These are phyloP conservation scores for Metacarcinus magister DNA, from an alignment of 2,888 invertebrate species.

Conservation along the genomic window DNA sequence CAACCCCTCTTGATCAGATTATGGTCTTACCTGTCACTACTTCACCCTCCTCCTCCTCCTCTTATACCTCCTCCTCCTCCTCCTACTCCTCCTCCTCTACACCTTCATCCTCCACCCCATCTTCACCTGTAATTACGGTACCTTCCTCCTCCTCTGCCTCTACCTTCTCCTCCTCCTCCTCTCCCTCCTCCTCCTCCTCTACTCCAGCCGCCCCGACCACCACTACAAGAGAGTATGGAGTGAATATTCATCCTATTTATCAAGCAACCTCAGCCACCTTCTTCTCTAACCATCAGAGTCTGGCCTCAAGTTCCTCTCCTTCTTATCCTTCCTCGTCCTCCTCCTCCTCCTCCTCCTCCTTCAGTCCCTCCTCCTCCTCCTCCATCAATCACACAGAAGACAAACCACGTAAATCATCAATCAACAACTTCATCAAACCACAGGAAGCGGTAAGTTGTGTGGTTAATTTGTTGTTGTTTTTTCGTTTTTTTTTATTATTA, in stretches of 20 bases:
- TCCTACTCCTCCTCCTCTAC: background rate
- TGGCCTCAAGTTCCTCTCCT: background rate
- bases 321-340: background rate
- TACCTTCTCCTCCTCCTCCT: background rate
- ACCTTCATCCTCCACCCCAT: background rate
- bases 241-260: conserved; percentile 68
- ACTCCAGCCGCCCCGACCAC: conserved; percentile 37
- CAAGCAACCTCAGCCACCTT: conserved; percentile 47
- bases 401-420: background rate
- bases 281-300: background rate
- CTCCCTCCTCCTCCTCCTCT: background rate
- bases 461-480: background rate
- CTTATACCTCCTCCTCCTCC: background rate
- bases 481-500: background rate
- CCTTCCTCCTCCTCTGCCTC: background rate
- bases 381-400: background rate
- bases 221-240: conserved; percentile 8
- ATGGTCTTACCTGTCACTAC: conserved; percentile 32
- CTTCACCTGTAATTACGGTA: background rate
- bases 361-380: conserved; percentile 12
- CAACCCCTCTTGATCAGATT: background rate
- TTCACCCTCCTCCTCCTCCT: background rate
- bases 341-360: background rate
- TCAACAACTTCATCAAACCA: background rate
- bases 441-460: background rate